Conservation (phyloP, 2,113 vertebrate species). For the Menidia beryllina region DNA sequence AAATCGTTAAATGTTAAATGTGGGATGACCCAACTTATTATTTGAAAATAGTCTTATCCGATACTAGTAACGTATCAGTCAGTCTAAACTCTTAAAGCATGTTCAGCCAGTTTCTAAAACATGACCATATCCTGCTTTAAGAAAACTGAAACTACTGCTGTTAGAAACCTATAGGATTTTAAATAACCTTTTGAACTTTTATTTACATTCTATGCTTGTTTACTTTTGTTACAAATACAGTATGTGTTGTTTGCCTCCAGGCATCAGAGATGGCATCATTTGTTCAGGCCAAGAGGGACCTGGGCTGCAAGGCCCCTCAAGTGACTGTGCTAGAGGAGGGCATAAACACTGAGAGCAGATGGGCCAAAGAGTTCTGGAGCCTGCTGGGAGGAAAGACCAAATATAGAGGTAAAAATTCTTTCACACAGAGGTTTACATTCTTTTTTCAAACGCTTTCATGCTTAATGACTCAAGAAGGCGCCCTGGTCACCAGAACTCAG, state of each 20-base stretch:
- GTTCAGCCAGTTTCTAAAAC: too few relatives aligned
- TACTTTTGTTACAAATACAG: neutral
- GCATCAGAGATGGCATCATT: slow-evolving; percentile 83
- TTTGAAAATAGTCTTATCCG: too few relatives aligned
- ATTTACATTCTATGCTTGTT: neutral
- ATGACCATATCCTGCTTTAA: too few relatives aligned
- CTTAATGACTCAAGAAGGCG: too few relatives aligned
- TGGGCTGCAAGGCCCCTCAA: slow-evolving; percentile 83
- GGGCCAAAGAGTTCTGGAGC: slow-evolving; percentile 85
- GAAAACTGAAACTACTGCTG: too few relatives aligned
- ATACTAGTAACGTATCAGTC: too few relatives aligned
- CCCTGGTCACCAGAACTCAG: neutral
- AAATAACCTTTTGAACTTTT: neutral
- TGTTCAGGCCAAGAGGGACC: slow-evolving; percentile 83
- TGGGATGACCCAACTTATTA: too few relatives aligned
- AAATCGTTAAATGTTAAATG: too few relatives aligned
- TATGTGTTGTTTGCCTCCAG: slow-evolving; percentile 54
- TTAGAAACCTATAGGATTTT: too few relatives aligned
- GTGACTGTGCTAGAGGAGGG: slow-evolving; percentile 84
- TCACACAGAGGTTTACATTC: neutral
- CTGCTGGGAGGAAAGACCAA: slow-evolving; percentile 80
- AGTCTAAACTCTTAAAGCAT: too few relatives aligned
- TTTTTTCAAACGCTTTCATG: neutral
- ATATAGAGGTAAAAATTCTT: slow-evolving; percentile 77
- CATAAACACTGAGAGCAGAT: slow-evolving; percentile 80